Evolutionary conservation across 2,797 vertebrate genomes (phyloP), one percentile per base, ranked within the genome.

Genomic region (Mustela erminea): DNA sequence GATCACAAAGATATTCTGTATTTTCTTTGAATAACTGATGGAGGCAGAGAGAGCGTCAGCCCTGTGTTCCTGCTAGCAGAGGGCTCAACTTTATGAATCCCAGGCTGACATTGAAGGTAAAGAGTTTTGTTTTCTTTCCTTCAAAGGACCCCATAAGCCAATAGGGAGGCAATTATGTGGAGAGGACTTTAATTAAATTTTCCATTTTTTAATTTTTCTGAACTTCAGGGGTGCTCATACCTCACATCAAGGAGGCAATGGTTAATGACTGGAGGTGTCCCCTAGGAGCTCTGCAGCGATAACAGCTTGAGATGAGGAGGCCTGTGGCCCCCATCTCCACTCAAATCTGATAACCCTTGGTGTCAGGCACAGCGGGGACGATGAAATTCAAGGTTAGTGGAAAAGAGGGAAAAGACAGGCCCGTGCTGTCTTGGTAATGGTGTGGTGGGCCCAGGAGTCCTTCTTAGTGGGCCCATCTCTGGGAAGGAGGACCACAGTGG

Each of bases 111-210:
- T 25, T 70, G 87, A 95, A 43, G 60, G 94, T 91, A 94, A 97
- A 88, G 77, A 90, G 54, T 95, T 46, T 90, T 93, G 90, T 97
- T 98, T 97, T 78, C 83, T 97, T 90, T 93, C 84, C 84, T 97
- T 96, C 60, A 77, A 97, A 98, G 74, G 93, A 96, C 93, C 58
- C 78, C 29, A 0, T 23, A 97, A 94, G 68, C 83, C 98, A 96
- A 87, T 60, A 86, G 97, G 90, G 97, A 98, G 95, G 97, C 98
- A 98, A 98, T 98, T 98, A 98, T 75, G 38, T 93, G 91, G 97
- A 94, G 97, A 96, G 78, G 91, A 97, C 68, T 98, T 98, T 98
- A 98, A 98, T 98, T 98, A 98, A 98, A 97, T 98, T 97, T 98
- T 60, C 85, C 14, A 93, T 96, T 98, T 98, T 98, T 98, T 97